Conservation (phyloP, 2,888 invertebrate genomes). For the Timema podura region DNA sequence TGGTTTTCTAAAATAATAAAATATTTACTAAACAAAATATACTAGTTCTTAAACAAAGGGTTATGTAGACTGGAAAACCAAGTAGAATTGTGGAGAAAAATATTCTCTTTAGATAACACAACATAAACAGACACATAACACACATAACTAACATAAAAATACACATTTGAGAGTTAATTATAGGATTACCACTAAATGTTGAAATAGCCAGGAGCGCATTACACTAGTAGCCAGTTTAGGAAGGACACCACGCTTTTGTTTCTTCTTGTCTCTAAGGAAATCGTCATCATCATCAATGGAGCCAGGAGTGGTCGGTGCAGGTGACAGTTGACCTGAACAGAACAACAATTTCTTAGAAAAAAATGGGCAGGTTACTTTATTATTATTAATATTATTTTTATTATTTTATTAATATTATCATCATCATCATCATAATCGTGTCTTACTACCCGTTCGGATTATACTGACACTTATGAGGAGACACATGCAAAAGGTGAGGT, state of each 20-base stretch:
- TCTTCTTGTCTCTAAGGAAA: constrained; percentile 51
- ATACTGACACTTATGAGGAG: too few relatives aligned
- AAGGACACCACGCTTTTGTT: constrained; percentile 82
- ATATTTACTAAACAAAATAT: too few relatives aligned
- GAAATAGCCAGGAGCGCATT: constrained; percentile 95
- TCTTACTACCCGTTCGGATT: too few relatives aligned
- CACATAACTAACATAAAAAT: constrained; percentile 14
- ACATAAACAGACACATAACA: too few relatives aligned
- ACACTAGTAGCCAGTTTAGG: constrained; percentile 95
- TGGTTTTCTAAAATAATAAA: too few relatives aligned
- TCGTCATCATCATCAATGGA: constrained; percentile 57
- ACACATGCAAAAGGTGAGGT: too few relatives aligned
- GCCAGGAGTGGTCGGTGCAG: constrained; percentile 58
- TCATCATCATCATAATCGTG: too few relatives aligned
- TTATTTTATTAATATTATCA: background rate
- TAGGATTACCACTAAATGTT: constrained; percentile 82
- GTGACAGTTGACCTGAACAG: constrained; percentile 52
- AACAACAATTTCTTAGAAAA: background rate
- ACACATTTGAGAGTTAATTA: constrained; percentile 6
- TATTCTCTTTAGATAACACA: too few relatives aligned
- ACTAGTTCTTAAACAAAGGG: too few relatives aligned
- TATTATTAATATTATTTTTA: constrained; percentile 19
- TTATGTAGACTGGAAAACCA: too few relatives aligned
- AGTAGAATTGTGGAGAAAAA: too few relatives aligned
- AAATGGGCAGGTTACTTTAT: constrained; percentile 20